Conservation (phyloP, 2,113 vertebrate species). For the Saccopteryx bilineata region DNA sequence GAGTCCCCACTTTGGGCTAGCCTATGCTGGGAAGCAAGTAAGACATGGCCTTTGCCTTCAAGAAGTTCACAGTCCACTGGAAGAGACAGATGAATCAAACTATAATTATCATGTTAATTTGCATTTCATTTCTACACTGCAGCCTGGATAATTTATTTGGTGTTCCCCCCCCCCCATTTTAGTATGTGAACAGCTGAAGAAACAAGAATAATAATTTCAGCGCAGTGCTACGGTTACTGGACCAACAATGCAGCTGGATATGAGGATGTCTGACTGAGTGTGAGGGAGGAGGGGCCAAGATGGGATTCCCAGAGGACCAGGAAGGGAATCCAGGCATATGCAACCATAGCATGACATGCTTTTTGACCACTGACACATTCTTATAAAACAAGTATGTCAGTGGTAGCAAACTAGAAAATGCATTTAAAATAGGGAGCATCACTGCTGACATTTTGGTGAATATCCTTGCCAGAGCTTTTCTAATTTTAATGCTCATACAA, state of each 20-base stretch:
- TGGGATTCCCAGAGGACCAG: background rate
- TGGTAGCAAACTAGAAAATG: background rate
- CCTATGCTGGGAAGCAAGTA: background rate
- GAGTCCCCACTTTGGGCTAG: background rate
- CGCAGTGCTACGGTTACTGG: slow-evolving; percentile 8
- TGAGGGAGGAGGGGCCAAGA: background rate
- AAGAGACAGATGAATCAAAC: slow-evolving; percentile 28
- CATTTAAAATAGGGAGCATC: background rate
- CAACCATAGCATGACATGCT: background rate
- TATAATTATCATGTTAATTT: slow-evolving; percentile 25
- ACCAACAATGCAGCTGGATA: background rate
- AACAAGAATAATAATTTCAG: slow-evolving; percentile 41
- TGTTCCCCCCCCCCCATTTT: background rate
- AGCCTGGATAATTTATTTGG: slow-evolving; percentile 29
- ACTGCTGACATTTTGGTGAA: background rate
- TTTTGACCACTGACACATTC: background rate
- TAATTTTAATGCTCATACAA: background rate
- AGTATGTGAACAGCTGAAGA: slow-evolving; percentile 61
- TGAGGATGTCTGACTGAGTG: background rate
- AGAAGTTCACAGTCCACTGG: background rate
- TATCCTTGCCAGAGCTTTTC: background rate
- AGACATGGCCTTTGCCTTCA: background rate
- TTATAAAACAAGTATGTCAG: background rate
- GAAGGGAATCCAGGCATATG: background rate
- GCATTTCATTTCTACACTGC: background rate